Percentiles rank a stretch among this genome's conserved stretches.
Conservation (phyloP, 2,113 vertebrate species). For the Sula dactylatra region DNA sequence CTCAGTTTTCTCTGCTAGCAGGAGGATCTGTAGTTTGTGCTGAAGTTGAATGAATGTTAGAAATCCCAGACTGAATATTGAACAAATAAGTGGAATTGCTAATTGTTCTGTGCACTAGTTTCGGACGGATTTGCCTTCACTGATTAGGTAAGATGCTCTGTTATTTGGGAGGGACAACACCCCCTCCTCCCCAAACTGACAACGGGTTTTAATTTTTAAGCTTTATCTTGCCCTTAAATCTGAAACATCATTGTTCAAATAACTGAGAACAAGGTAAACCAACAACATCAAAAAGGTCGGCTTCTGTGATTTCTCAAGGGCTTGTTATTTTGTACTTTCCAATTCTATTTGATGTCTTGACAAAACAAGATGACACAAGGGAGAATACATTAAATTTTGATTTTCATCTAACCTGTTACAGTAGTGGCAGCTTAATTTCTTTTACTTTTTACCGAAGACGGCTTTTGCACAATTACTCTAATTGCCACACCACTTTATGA, state of each 20-base stretch:
- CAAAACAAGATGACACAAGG: constrained; percentile 92
- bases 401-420: constrained; percentile 84
- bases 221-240: constrained; percentile 79
- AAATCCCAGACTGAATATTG: constrained; percentile 8
- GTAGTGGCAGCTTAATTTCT: constrained; percentile 80
- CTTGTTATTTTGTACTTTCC: constrained; percentile 91
- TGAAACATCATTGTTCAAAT: constrained; percentile 85
- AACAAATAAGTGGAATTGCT: constrained; percentile 10
- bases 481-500: constrained; percentile 75
- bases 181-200: constrained; percentile 55
- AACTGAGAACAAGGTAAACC: constrained; percentile 88
- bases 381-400: constrained; percentile 93
- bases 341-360: constrained; percentile 97
- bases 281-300: constrained; percentile 89
- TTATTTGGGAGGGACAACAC: constrained; percentile 21
- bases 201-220: constrained; percentile 79
- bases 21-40: constrained; percentile 6
- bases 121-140: constrained; percentile 25
- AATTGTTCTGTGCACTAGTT: constrained; percentile 37
- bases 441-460: constrained; percentile 71
- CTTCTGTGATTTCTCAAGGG: constrained; percentile 89
- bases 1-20: neutral
- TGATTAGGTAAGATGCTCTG: constrained; percentile 61
- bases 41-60: constrained; percentile 40
- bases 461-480: constrained; percentile 79